A percentile compares a stretch with the other conserved stretches of the same genome.
Evolutionary conservation across 2,888 invertebrate species (phyloP).

Genomic region (Chymomyza caudatula): DNA sequence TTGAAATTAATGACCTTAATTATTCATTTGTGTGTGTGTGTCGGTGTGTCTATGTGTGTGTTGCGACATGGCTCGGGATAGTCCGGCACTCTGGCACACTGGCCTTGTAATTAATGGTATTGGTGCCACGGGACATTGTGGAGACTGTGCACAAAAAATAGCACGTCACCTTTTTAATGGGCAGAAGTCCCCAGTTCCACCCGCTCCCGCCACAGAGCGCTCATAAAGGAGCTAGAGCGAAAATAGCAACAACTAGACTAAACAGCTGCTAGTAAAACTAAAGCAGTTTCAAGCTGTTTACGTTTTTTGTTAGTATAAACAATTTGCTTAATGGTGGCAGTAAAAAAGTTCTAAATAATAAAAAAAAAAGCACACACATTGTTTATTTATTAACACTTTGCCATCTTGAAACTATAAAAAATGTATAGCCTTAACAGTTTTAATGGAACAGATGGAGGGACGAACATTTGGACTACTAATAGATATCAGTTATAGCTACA

Average conservation of each 20-base stretch:
- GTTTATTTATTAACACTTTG: background rate
- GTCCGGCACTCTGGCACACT: constrained; percentile 29
- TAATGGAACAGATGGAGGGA: background rate
- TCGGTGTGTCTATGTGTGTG: constrained; percentile 1
- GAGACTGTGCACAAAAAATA: constrained; percentile 41
- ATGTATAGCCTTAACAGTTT: background rate
- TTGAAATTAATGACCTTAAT: constrained; percentile 72
- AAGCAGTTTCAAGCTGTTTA: background rate
- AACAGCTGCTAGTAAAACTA: constrained; percentile 27
- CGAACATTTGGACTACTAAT: background rate
- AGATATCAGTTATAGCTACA: background rate
- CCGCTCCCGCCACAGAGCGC: too few species aligned
- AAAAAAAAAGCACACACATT: background rate
- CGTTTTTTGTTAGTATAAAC: background rate
- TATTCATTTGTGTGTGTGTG: constrained; percentile 53
- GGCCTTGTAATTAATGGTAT: constrained; percentile 59
- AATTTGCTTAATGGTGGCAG: background rate
- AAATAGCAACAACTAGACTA: constrained; percentile 10
- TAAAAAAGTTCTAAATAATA: constrained; percentile 2
- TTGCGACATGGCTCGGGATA: background rate
- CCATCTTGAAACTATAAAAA: background rate
- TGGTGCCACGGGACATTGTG: constrained; percentile 55
- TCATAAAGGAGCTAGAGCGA: background rate
- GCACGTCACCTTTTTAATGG: background rate
- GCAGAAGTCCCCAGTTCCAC: too few species aligned